phyloP scores from a whole-genome alignment of 2,113 vertebrate species.

The Morone saxatilis region DNA sequence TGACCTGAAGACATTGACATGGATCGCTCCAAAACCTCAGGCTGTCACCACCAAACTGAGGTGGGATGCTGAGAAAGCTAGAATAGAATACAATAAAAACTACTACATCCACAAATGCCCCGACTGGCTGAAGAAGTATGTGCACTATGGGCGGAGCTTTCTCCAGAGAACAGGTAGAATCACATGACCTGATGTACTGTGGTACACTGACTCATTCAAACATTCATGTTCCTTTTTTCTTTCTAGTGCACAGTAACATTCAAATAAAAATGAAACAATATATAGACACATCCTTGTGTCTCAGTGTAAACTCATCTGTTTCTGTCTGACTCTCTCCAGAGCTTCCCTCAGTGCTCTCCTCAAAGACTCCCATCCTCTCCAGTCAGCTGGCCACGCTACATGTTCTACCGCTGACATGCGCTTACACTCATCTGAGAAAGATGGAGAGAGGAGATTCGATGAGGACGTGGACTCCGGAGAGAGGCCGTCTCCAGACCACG shows the following conservation, averaged over 20 bases:
- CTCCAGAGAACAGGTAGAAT: slow-evolving; percentile 47
- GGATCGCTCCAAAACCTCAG: rapidly evolving
- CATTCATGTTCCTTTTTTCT: background rate
- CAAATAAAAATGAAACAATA: background rate
- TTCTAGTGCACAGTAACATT: background rate
- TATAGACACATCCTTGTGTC: too few relatives aligned
- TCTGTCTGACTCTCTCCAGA: background rate
- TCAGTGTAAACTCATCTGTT: too few relatives aligned
- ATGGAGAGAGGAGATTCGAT: too few relatives aligned
- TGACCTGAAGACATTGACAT: slow-evolving; percentile 38
- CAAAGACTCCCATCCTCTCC: slow-evolving; percentile 59
- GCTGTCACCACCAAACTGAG: slow-evolving; percentile 1
- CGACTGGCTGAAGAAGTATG: slow-evolving; percentile 62
- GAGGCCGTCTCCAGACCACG: too few relatives aligned
- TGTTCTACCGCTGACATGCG: too few relatives aligned
- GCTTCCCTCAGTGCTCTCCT: slow-evolving; percentile 35
- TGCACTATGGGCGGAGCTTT: slow-evolving; percentile 16
- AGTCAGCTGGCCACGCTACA: too few relatives aligned
- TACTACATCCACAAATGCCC: slow-evolving; percentile 46
- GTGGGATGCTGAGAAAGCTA: background rate
- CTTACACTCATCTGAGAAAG: too few relatives aligned
- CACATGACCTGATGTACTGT: background rate
- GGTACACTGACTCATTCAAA: background rate
- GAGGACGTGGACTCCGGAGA: too few relatives aligned
- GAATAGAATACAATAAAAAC: background rate